Evolutionary conservation across 2,888 invertebrate genomes (phyloP), one percentile per base, ranked within the genome.

Genomic region (Neria commutata): DNA sequence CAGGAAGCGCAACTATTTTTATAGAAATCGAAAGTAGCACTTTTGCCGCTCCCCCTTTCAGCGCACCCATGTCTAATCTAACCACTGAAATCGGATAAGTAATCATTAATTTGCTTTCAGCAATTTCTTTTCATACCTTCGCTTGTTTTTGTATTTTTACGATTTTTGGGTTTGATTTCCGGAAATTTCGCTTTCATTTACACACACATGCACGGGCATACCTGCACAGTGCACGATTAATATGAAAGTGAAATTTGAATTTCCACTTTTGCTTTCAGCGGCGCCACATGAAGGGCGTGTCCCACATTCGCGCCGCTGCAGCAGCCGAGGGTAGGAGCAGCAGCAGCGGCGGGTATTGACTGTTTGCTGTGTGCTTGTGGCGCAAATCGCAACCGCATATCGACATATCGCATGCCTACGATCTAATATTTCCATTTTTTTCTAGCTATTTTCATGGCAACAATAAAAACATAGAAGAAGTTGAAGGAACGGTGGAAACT

Each of bases 231-330:
- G 11, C 25, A 25, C 45, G 33, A 5, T 24, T 48, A 23, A 29
- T 29, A 23, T 33, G 42, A 63, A 69, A 64, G 56, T 74, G 68
- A 65, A 70, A 74, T 73, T 73, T 73, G 73, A 74, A 72, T 74
- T 66, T 61, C 47, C 34, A 54, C 58, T 57, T 33, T 49, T 49
- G 17, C 33, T 52, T 21, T 40, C 24, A 40, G 40, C n/a, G 19
- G 19, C 40, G 24, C 29, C 25, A 52, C 37, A 34, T 46, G 56
- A 55, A 56, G 61, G 73, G 73, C 72, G 73, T 70, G 56, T 40
- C 64, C 34, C 34, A 42, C 24, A 48, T 37, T 56, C 45, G 26
- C 29, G 17, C 21, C 19, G 33, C 34, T 21, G 4, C 14, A 34
- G 33, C 34, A 46, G 24, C 46, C 34, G 17, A 34, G 50, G 50